Conservation (phyloP, 2,888 invertebrate species). For the Creontiades dilutus region DNA sequence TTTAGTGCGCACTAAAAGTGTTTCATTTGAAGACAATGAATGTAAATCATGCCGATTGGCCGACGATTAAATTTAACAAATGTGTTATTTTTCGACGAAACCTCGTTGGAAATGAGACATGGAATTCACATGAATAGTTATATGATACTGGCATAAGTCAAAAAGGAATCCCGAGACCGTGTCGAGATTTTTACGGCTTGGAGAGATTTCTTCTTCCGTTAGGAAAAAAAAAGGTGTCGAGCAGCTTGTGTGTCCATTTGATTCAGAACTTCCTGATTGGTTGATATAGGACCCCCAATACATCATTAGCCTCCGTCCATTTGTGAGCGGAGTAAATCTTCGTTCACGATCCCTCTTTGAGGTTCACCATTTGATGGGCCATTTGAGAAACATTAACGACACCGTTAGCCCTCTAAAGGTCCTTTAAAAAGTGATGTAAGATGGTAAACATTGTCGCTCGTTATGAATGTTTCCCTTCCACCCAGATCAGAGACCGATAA, state of each 20-base stretch:
- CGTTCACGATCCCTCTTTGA: slow-evolving; percentile 35
- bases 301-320: slow-evolving; percentile 42
- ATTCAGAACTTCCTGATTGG: slow-evolving; percentile 51
- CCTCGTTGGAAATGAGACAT: too few species aligned
- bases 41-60: too few species aligned
- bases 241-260: slow-evolving; percentile 17
- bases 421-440: slow-evolving; percentile 13
- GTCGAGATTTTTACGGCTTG: not conserved
- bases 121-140: too few species aligned
- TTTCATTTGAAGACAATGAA: too few species aligned
- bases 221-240: slow-evolving; percentile 21
- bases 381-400: slow-evolving; percentile 27
- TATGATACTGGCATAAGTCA: too few species aligned
- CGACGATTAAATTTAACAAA: too few species aligned
- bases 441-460: slow-evolving; percentile 18
- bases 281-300: slow-evolving; percentile 44
- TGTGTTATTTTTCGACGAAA: too few species aligned
- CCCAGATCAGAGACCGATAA: not conserved
- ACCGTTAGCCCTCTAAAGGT: not conserved
- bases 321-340: slow-evolving; percentile 38
- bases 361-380: slow-evolving; percentile 50
- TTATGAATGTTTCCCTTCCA: not conserved
- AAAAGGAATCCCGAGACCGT: not conserved
- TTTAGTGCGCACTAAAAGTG: too few species aligned
- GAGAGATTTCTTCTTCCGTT: not conserved